These are phyloP conservation scores for Danaus chrysippus DNA, from an alignment of 2,888 invertebrate genomes.

Conservation along the genomic window DNA sequence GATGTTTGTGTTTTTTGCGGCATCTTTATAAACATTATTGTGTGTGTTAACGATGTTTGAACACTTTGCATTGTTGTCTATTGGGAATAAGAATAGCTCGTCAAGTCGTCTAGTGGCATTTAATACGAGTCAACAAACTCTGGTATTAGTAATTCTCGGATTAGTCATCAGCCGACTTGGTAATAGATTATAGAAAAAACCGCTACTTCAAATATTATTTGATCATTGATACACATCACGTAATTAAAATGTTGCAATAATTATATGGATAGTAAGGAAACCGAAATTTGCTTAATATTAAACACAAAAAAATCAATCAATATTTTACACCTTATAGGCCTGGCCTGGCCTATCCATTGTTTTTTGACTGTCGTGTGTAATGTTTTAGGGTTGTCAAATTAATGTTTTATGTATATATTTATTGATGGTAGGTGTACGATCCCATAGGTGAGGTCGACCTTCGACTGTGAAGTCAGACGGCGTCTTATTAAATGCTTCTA, in stretches of 20 bases:
- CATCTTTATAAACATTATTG: slow-evolving; percentile 27
- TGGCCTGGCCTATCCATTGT: no score
- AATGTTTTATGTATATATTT: not conserved
- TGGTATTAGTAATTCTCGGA: slow-evolving; percentile 25
- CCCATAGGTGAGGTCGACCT: slow-evolving; percentile 33
- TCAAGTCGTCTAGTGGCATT: slow-evolving; percentile 24
- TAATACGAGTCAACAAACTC: slow-evolving; percentile 30
- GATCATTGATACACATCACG: slow-evolving; percentile 8
- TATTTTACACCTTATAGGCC: no score
- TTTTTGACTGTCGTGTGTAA: no score
- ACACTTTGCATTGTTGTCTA: slow-evolving; percentile 29
- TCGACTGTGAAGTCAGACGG: slow-evolving; percentile 34
- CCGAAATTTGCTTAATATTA: no score
- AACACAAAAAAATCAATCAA: no score
- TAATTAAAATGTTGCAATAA: not conserved
- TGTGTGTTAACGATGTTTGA: slow-evolving; percentile 28
- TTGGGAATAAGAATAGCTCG: slow-evolving; percentile 18
- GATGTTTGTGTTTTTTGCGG: slow-evolving; percentile 21
- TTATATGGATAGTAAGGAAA: not conserved
- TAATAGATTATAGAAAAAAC: slow-evolving; percentile 23
- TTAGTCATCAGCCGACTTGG: slow-evolving; percentile 28
- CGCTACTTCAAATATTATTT: slow-evolving; percentile 16
- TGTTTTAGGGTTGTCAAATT: no score
- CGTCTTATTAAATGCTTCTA: slow-evolving; percentile 41
- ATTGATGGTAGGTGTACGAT: slow-evolving; percentile 1